Base-by-base conservation (phyloP, 2,888 invertebrate species). In the Epinotia ramella region DNA sequence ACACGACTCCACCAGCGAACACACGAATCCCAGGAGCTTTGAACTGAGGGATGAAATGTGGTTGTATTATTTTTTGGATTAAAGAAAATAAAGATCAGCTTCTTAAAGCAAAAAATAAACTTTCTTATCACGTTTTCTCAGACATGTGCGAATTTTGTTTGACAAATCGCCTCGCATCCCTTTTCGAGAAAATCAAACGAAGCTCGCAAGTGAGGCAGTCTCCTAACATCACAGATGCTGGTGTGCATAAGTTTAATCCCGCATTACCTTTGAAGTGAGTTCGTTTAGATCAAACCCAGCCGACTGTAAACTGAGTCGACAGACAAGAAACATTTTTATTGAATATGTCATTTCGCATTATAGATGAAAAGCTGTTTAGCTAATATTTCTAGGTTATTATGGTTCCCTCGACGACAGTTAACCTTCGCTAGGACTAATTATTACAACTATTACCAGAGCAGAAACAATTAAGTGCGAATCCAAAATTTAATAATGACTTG, bases 1-100 rank as follows among this genome's bases (percentile, higher is more conserved):
- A 82, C 99, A 99, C 62, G 98, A 98, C 91, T 99, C 99, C 81
- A 99, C 98, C 87, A 99, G 95, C 87, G 99, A 99, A 91, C 99
- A 99, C 84, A 99, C 98, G 95, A 99, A 98, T 78, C 98, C 98
- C 90, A 99, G 96, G 79, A 99, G 95, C 89, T 99, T 99, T 70
- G 98, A 98, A 95, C 99, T 98, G 95, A 18, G 80, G 94, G 20
- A 11, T 63, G 16, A 63, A 24, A 28, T 4, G n/a, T 49, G 13
- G 44, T 33, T 28, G 11, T n/a, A 59, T 46, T 20, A 56, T 46
- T 13, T 6, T 69, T 20, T 62, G n/a, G 7, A 5, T n/a, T 33
- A 6, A 24, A 33, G n/a, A 16, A 62, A 62, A 9, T n/a, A 62
- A 62, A 62, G 4, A 33, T 20, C 28, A 60, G 9, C 28, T 24